Evolutionary conservation across 2,888 invertebrate genomes (phyloP), one percentile per base, ranked within the genome.

Genomic region (Listrodromus nycthemerus): DNA sequence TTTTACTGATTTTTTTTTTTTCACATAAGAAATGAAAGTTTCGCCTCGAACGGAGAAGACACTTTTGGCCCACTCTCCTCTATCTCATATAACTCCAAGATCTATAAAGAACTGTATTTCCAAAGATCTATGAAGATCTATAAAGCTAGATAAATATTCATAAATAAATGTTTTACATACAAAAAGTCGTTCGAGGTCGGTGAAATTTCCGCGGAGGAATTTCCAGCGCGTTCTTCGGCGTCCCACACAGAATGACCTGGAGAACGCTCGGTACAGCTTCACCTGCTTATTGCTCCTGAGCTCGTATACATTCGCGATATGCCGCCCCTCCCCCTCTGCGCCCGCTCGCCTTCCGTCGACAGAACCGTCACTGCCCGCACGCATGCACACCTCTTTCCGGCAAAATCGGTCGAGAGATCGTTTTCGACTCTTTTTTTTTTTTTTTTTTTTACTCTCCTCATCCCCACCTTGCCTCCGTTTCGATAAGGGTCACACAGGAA

Each of bases 111-210:
- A 3, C 30, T 1, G 30, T n/a, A n/a, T n/a, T n/a, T n/a, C n/a
- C n/a, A n/a, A n/a, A n/a, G n/a, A n/a, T n/a, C n/a, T n/a, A n/a
- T n/a, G n/a, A n/a, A 84, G 82, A 73, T 83, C 83, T 45, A 41
- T 82, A 13, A 13, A 41, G 41, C 10, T 41, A 10, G 3, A 84
- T 52, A 67, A 63, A 70, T 19, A 70, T 80, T 80, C 50, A 50
- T 50, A 58, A 58, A 58, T 84, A 83, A 86, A 63, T 61, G 58
- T 78, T 33, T 27, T 48, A 61, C 24, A 45, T 41, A 50, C 67
- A 52, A 82, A 82, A 86, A 88, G 83, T 89, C 77, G 86, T 89
- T 89, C 83, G 85, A 88, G 88, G 87, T 86, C 89, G 86, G 88
- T 87, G 89, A 91, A 91, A 91, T 86, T 86, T 83, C 10, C 33